These are phyloP conservation scores for Sclerurus mexicanus DNA, from an alignment of 2,113 vertebrate genomes.

Conservation along the genomic window DNA sequence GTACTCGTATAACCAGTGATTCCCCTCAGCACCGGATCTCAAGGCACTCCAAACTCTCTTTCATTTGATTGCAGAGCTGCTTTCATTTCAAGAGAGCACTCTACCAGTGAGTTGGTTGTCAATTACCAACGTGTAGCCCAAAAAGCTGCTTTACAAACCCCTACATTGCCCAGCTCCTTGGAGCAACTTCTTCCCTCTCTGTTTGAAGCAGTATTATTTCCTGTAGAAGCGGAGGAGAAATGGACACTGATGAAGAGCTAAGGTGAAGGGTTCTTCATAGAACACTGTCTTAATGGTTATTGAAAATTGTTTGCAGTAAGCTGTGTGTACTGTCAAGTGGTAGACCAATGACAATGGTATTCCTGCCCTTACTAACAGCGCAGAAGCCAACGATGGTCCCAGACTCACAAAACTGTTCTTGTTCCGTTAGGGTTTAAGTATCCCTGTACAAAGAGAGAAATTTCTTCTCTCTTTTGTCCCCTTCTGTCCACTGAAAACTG, in stretches of 20 bases:
- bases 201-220: background rate
- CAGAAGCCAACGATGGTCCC: background rate
- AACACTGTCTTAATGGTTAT: background rate
- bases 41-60: background rate
- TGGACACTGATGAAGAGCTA: background rate
- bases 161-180: background rate
- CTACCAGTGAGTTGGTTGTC: background rate
- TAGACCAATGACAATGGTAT: background rate
- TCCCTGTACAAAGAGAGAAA: background rate
- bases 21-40: background rate
- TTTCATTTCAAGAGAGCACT: background rate
- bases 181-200: background rate
- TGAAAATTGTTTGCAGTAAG: background rate
- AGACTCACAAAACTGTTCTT: background rate
- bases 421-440: background rate
- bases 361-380: background rate
- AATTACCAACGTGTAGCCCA: background rate
- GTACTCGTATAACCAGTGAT: background rate
- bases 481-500: background rate
- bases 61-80: background rate
- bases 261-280: background rate
- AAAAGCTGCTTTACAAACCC: background rate
- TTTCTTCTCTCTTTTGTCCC: background rate
- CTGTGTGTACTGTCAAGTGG: background rate
- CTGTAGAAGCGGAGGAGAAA: background rate